A percentile compares a stretch with the other conserved stretches of the same genome.
phyloP scores from a whole-genome alignment of 2,888 invertebrate genomes.

The Axea sp. region DNA sequence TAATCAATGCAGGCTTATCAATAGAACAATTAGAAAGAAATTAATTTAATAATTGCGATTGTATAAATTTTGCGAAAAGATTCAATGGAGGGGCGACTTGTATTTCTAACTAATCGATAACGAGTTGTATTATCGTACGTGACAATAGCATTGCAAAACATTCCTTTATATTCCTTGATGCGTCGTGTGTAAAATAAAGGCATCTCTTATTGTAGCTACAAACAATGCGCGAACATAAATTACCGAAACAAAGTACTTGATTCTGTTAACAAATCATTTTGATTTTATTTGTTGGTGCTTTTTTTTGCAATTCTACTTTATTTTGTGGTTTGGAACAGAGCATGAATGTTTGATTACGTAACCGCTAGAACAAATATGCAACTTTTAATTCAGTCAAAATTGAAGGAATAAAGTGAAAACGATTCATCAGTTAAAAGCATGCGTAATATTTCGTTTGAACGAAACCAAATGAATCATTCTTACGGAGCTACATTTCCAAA shows the following conservation, averaged over 20 bases:
- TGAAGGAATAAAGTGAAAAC: no score
- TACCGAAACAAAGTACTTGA: conserved; percentile 5
- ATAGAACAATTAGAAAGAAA: conserved; percentile 12
- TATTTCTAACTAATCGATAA: conserved; percentile 38
- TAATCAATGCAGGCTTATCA: neutral
- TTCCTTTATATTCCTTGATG: conserved; percentile 36
- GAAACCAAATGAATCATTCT: conserved; percentile 13
- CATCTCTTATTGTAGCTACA: conserved; percentile 1
- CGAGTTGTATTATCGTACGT: conserved; percentile 11
- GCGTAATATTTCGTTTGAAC: neutral
- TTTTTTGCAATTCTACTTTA: no score
- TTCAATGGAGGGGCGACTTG: conserved; percentile 5
- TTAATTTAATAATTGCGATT: conserved; percentile 17
- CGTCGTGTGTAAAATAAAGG: conserved; percentile 33
- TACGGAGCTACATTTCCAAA: conserved; percentile 12
- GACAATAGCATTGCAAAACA: conserved; percentile 47
- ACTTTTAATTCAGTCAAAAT: no score
- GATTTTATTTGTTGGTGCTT: no score
- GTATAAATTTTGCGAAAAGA: neutral
- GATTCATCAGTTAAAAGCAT: no score
- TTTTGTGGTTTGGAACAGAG: no score
- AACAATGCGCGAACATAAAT: conserved; percentile 33
- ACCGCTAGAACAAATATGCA: no score
- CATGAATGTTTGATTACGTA: conserved; percentile 5
- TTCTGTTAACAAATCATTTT: conserved; percentile 12